Evolutionary conservation across 2,797 vertebrate genomes (phyloP).

Genomic region (Bradypodion pumilum): DNA sequence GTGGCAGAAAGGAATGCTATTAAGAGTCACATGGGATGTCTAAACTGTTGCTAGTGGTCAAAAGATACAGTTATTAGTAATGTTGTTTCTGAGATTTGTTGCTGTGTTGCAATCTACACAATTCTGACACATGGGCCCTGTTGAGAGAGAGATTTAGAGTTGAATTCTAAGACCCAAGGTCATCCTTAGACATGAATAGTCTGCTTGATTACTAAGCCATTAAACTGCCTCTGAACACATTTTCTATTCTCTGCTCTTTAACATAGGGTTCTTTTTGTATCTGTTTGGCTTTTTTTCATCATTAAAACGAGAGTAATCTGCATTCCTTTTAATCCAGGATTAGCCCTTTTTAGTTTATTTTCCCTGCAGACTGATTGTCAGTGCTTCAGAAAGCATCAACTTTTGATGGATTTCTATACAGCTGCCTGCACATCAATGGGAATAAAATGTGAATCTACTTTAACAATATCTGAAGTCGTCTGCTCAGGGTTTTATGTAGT

Average conservation of each 20-base stretch:
- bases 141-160: neutral
- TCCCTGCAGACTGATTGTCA: slow-evolving; percentile 58
- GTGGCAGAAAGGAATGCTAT: neutral
- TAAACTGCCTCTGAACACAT: neutral
- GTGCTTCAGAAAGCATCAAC: slow-evolving; percentile 52
- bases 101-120: neutral
- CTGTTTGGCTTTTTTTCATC: slow-evolving; percentile 52
- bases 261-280: slow-evolving; percentile 26
- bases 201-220: slow-evolving; percentile 1
- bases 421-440: slow-evolving; percentile 56
- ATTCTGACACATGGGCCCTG: neutral
- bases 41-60: no score
- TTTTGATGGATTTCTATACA: slow-evolving; percentile 49
- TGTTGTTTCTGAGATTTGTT: neutral
- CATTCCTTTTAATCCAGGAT: slow-evolving; percentile 55
- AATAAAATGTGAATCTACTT: slow-evolving; percentile 40
- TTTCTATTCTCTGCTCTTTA: slow-evolving; percentile 11
- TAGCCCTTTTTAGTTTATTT: slow-evolving; percentile 60
- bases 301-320: slow-evolving; percentile 52
- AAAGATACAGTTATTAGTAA: rapidly evolving
- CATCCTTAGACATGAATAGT: neutral
- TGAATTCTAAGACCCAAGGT: neutral
- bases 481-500: slow-evolving; percentile 43
- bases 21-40: neutral
- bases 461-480: slow-evolving; percentile 44